Evolutionary conservation across 2,113 vertebrate genomes (phyloP).

Genomic region (Boleophthalmus pectinirostris): DNA sequence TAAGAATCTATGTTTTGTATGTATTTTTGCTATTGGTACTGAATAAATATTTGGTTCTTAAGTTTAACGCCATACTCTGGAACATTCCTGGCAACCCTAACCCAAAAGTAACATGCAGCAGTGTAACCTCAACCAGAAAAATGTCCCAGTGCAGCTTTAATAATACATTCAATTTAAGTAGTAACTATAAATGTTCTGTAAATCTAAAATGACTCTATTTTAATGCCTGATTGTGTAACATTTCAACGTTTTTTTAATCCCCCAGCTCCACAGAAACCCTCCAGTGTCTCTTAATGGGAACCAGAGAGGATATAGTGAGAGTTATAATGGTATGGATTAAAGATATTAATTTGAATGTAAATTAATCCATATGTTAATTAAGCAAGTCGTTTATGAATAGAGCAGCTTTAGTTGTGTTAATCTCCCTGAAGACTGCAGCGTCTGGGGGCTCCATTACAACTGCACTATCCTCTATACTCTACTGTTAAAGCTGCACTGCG

Average conservation of each 20-base stretch:
- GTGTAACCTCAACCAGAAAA: too few species aligned
- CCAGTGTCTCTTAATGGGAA: background rate
- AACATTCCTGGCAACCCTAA: too few species aligned
- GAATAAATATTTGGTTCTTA: too few species aligned
- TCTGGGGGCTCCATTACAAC: constrained; percentile 10
- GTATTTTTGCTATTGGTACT: too few species aligned
- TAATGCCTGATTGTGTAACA: background rate
- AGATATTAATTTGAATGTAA: constrained; percentile 7
- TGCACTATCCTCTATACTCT: background rate
- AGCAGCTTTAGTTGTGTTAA: background rate
- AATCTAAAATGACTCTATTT: background rate
- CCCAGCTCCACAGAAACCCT: background rate
- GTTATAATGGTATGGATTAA: background rate
- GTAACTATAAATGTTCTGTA: background rate
- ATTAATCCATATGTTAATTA: constrained; percentile 13
- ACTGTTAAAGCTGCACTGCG: too few species aligned
- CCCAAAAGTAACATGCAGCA: too few species aligned
- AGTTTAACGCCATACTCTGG: too few species aligned
- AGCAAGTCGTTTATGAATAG: background rate
- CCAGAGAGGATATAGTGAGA: background rate
- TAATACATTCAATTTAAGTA: too few species aligned
- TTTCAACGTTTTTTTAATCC: background rate
- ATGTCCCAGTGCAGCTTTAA: too few species aligned
- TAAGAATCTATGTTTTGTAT: too few species aligned
- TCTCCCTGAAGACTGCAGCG: constrained; percentile 5